Evolutionary conservation across 2,797 vertebrate species (phyloP).

Genomic region (Catamblyrhynchus diadema): DNA sequence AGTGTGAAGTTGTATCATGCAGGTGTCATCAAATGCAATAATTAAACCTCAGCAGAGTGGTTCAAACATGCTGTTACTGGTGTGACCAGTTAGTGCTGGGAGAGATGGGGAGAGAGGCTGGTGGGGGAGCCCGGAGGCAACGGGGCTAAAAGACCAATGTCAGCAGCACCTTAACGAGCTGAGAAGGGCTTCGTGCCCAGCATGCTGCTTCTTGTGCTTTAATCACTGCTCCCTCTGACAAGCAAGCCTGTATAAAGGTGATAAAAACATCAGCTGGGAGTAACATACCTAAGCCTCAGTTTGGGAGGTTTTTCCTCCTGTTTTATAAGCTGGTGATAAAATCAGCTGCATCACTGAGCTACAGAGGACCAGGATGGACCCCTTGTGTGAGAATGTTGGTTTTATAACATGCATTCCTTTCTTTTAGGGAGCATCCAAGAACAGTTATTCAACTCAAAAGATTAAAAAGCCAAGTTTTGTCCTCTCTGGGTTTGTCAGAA

Average conservation of each 20-base stretch:
- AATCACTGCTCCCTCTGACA: not conserved
- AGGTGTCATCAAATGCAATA: not conserved
- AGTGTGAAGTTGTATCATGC: not conserved
- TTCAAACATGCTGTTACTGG: conserved; percentile 26
- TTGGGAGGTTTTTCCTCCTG: not conserved
- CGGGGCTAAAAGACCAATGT: not conserved
- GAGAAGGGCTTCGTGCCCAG: not conserved
- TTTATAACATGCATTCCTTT: not conserved
- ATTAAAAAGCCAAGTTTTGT: not conserved
- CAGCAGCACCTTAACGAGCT: not conserved
- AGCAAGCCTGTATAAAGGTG: not conserved
- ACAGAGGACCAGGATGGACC: not conserved
- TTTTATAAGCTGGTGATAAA: not conserved
- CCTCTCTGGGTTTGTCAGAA: not conserved
- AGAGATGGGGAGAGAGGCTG: not conserved
- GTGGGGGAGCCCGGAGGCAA: not conserved
- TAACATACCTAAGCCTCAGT: not conserved
- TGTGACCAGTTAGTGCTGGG: not conserved
- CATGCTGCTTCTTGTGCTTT: conserved; percentile 46
- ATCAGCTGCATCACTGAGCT: not conserved
- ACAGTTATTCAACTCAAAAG: not conserved
- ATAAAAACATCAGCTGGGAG: not conserved
- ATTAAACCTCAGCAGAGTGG: not conserved
- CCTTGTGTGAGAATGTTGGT: not conserved
- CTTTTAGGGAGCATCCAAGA: not conserved